These are phyloP conservation scores for Euclidia mi DNA, from an alignment of 2,888 invertebrate genomes.

Conservation along the genomic window DNA sequence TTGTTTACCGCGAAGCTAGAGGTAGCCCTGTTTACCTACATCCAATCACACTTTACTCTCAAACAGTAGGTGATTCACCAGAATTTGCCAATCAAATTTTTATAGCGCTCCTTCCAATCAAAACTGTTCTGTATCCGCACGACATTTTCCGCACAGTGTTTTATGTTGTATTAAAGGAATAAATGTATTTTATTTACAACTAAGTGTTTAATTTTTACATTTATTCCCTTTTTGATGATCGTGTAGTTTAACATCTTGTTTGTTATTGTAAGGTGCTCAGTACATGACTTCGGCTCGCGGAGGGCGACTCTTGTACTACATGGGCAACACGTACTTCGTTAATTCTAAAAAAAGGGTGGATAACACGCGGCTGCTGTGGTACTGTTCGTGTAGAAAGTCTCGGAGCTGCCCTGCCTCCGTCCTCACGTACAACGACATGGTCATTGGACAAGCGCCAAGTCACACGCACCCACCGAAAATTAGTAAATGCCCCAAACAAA, in stretches of 20 bases:
- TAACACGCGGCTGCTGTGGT: constrained; percentile 72
- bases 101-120: constrained; percentile 23
- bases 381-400: constrained; percentile 77
- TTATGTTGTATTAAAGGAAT: constrained; percentile 23
- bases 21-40: constrained; percentile 18
- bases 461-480: constrained; percentile 77
- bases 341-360: constrained; percentile 69
- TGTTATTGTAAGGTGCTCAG: constrained; percentile 65
- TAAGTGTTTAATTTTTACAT: neutral
- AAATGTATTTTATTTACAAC: constrained; percentile 23
- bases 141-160: constrained; percentile 28
- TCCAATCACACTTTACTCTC: constrained; percentile 19
- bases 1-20: constrained; percentile 4
- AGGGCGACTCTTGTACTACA: constrained; percentile 71
- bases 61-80: constrained; percentile 31
- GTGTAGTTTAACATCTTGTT: constrained; percentile 34
- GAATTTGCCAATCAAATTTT: constrained; percentile 30
- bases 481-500: constrained; percentile 18
- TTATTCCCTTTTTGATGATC: constrained; percentile 25
- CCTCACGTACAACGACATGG: constrained; percentile 68
- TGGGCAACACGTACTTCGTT: constrained; percentile 76
- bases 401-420: constrained; percentile 73
- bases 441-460: constrained; percentile 68
- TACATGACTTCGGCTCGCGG: constrained; percentile 73
- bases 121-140: constrained; percentile 29